Evolutionary conservation across 30 jellyfish, hydroid and myxozoan genomes (phyloP), one percentile per base, ranked within the genome.

Genomic region (Aurelia sp.): DNA sequence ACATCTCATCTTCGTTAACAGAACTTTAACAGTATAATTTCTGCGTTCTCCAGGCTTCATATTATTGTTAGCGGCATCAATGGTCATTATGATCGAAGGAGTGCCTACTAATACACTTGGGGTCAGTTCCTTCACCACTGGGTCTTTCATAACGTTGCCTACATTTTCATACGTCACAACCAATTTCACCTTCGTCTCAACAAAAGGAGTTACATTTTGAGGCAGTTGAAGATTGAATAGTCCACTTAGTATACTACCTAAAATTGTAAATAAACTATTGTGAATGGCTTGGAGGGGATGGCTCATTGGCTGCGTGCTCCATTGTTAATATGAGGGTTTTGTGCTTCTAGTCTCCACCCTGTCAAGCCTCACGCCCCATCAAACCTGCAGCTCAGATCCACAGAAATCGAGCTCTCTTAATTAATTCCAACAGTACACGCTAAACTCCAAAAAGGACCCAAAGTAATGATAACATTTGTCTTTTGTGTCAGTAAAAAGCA

Each of bases 191-290:
- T 73, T 76, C 13, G 91, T 71, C 19, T 52, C 80, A n/a, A 63
- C 73, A 74, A 93, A 74, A 19, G 98, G 98, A 8, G 98, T 78
- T 19, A 93, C 96, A 33, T 67, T 67, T n/a, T 63, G 31, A 1
- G 90, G 65, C 64, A 78, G 81, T 51, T 83, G 78, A 67, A 91
- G 72, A n/a, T 61, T 59, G 73, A 90, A 73, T 13, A 22, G 44
- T 11, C 94, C 97, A 3, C 27, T 44, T 3, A 72, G 78, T 58
- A 88, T 62, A 51, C 47, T 72, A 3, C 84, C 91, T 88, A 55
- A 55, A 84, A 63, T 12, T 17, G 20, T 15, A 44, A 38, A 38
- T 38, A 38, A 38, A 38, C 9, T 2, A 7, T 4, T 38, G 50
- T 38, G 2, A 27, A 27, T 27, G 33, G 33, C 33, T 27, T 27